phyloP scores from a whole-genome alignment of 2,113 vertebrate genomes.

The Amphilophus citrinellus region DNA sequence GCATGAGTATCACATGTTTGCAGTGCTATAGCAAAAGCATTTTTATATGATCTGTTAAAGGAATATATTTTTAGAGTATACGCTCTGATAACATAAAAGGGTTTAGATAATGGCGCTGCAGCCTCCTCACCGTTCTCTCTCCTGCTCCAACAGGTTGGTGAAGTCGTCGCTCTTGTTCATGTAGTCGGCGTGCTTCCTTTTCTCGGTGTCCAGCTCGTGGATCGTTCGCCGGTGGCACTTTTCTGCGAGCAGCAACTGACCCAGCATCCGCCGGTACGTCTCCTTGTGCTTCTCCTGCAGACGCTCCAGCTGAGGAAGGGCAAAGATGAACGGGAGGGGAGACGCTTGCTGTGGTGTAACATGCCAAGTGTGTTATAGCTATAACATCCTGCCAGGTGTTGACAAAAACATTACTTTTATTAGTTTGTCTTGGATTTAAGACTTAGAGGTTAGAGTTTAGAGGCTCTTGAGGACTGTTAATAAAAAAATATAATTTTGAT shows the following conservation, averaged over 20 bases:
- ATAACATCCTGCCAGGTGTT: neutral
- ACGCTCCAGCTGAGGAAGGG: constrained; percentile 87
- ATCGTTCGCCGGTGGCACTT: constrained; percentile 95
- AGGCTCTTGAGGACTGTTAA: neutral
- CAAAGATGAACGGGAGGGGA: neutral
- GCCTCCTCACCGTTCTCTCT: constrained; percentile 90
- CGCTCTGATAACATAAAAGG: no score
- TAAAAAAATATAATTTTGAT: neutral
- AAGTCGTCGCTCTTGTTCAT: constrained; percentile 99
- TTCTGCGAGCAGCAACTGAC: constrained; percentile 94
- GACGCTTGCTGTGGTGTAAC: neutral
- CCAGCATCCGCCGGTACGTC: constrained; percentile 95
- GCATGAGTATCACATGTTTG: neutral
- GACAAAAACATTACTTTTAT: neutral
- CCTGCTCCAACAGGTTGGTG: constrained; percentile 97
- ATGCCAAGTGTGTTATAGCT: neutral
- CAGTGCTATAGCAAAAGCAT: neutral
- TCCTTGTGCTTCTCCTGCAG: constrained; percentile 96
- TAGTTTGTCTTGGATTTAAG: neutral
- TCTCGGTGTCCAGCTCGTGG: constrained; percentile 93
- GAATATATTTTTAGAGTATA: neutral
- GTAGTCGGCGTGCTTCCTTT: constrained; percentile 95
- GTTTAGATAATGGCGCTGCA: neutral
- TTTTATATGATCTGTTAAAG: neutral
- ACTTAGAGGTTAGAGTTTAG: neutral